These are phyloP conservation scores for Aphaenogaster floridana DNA, from an alignment of 1,140 invertebrate genomes.

Conservation along the genomic window DNA sequence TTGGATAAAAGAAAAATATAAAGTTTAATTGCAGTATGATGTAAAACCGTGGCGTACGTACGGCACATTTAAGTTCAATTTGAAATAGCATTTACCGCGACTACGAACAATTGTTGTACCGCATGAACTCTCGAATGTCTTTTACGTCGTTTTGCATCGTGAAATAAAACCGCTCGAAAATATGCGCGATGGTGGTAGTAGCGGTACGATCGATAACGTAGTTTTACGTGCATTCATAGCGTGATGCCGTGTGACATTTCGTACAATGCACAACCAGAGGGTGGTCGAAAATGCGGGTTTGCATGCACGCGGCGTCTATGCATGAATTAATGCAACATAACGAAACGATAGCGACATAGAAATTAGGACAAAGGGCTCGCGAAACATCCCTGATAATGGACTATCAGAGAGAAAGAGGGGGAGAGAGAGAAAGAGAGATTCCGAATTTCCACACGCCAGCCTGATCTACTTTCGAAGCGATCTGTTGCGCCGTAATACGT, in stretches of 20 bases:
- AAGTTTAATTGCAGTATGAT: background rate
- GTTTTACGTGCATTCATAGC: conserved; percentile 38
- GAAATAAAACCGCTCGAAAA: conserved; percentile 37
- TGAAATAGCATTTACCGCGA: conserved; percentile 16
- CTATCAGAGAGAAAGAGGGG: background rate
- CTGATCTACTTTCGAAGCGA: conserved; percentile 43
- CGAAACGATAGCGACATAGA: conserved; percentile 53
- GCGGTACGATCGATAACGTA: conserved; percentile 24
- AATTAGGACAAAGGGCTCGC: conserved; percentile 54
- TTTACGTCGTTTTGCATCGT: conserved; percentile 7
- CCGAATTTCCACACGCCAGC: conserved; percentile 12
- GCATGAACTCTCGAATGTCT: conserved; percentile 9
- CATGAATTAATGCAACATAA: conserved; percentile 53
- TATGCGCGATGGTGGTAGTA: background rate
- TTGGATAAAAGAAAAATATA: background rate
- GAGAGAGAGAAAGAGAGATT: conserved; percentile 4
- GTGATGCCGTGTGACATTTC: conserved; percentile 32
- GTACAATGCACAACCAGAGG: conserved; percentile 33
- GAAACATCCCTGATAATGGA: conserved; percentile 46
- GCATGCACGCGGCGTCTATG: conserved; percentile 32
- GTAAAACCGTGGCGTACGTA: background rate
- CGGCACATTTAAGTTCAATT: conserved; percentile 9
- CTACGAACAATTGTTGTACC: conserved; percentile 18
- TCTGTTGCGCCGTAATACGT: conserved; percentile 42
- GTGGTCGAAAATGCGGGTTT: conserved; percentile 56